Percentiles rank a stretch among this genome's conserved stretches.
Evolutionary conservation across 2,888 invertebrate species (phyloP).

Genomic region (Mimumesa dahlbomi): DNA sequence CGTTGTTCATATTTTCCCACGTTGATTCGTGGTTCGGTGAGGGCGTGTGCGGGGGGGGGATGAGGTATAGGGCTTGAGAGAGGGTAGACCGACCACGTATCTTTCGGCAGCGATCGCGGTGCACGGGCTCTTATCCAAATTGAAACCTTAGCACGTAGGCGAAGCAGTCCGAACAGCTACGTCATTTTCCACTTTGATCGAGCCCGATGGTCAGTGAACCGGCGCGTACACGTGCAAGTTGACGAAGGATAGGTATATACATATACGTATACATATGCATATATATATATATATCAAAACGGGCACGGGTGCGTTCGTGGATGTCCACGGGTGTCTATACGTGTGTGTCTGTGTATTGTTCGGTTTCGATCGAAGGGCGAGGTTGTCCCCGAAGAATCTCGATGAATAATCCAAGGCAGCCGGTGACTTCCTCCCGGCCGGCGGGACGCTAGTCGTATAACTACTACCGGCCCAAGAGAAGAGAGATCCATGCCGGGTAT

Average conservation of each 20-base stretch:
- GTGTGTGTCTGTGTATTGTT: slow-evolving; percentile 6
- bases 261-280: too few species aligned
- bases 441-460: slow-evolving; percentile 5
- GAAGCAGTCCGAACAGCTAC: slow-evolving; percentile 28
- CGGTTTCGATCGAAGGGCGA: slow-evolving; percentile 39
- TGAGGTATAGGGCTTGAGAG: too few species aligned
- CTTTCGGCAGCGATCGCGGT: background rate
- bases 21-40: too few species aligned
- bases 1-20: too few species aligned
- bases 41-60: too few species aligned
- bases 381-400: slow-evolving; percentile 28
- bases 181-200: slow-evolving; percentile 60
- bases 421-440: slow-evolving; percentile 2
- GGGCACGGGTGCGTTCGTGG: background rate
- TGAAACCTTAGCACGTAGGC: slow-evolving; percentile 53
- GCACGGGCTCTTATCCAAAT: slow-evolving; percentile 52
- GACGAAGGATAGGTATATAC: background rate
- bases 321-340: background rate
- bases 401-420: slow-evolving; percentile 40
- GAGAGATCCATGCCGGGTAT: slow-evolving; percentile 14
- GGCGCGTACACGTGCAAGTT: slow-evolving; percentile 8
- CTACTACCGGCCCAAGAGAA: slow-evolving; percentile 15
- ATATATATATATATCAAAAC: too few species aligned
- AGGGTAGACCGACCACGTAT: too few species aligned
- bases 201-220: slow-evolving; percentile 54